Base-by-base conservation (phyloP, 2,797 vertebrate genomes). In the Lemur catta region DNA sequence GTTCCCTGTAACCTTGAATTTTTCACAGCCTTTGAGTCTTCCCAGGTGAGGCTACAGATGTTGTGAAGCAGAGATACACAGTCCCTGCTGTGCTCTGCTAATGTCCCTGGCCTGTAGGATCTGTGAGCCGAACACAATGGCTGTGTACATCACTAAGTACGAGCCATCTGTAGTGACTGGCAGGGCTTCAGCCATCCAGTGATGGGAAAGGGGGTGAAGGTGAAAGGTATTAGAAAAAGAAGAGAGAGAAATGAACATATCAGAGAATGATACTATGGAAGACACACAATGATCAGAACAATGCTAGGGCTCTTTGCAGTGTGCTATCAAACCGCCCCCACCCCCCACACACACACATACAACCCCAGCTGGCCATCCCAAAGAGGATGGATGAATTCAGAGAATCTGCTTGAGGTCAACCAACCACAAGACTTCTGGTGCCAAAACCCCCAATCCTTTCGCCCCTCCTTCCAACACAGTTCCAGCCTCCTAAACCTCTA, bases 91-190 rank as follows among this genome's bases (percentile, higher is more conserved):
- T 7, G 15, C 15, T 74, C 52, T 33, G 5, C 38, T 65, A 35
- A 26, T 81, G 81, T 0, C 46, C 30, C 72, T 71, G 50, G 30
- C 7, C n/a, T 38, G 20, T 4, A 33, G 33, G 93, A 41, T 41
- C 35, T 17, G 7, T 10, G 26, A 87, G 28, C 67, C 7, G 5
- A 80, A 80, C 9, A 26, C 28, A 87, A 46, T 55, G 6, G 13
- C 75, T 57, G 26, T 20, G 76, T 30, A 41, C 0, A 0, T 20
- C 24, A 4, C 2, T 6, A 1, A 55, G 7, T 61, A 24, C 18
- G 11, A 65, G 12, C 7, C 22, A 26, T 41, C 55, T 69, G 8
- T 35, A 67, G 67, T 55, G 61, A 86, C 26, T 9, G 11, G 22
- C 38, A 17, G 33, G 74, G 7, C 24, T 26, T 55, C 9, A n/a